A percentile compares a stretch with the other conserved stretches of the same genome.
These are phyloP conservation scores for Drosophila willistoni DNA, from an alignment of 1,140 invertebrate species.

Conservation along the genomic window DNA sequence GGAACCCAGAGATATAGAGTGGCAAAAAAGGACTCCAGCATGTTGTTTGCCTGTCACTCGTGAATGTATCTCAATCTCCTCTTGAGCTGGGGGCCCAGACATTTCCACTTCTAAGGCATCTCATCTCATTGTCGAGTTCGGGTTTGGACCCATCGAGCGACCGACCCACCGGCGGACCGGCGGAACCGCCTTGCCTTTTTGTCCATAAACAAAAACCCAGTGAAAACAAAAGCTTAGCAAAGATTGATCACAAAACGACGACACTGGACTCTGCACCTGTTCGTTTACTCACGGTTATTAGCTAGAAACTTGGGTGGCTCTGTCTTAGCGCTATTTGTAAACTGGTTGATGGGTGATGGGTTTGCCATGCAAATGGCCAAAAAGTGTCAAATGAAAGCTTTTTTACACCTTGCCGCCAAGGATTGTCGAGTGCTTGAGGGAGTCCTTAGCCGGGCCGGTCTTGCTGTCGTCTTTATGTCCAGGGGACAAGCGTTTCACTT, in stretches of 20 bases:
- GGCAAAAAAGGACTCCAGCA: constrained; percentile 10
- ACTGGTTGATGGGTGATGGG: neutral
- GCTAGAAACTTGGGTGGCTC: constrained; percentile 47
- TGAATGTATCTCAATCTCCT: constrained; percentile 66
- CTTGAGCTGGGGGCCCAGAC: constrained; percentile 15
- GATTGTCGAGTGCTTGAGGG: constrained; percentile 56
- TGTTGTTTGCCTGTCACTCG: constrained; percentile 57
- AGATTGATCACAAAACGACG: constrained; percentile 70
- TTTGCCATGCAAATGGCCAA: constrained; percentile 59
- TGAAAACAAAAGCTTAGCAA: constrained; percentile 79
- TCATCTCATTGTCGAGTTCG: constrained; percentile 35
- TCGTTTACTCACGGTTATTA: constrained; percentile 80
- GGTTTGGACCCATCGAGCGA: constrained; percentile 14
- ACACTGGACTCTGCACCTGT: constrained; percentile 61
- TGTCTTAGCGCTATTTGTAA: neutral
- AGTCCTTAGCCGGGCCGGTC: constrained; percentile 36
- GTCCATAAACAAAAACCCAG: constrained; percentile 72
- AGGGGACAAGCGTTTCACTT: constrained; percentile 26
- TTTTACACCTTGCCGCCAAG: constrained; percentile 72
- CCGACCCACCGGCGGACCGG: constrained; percentile 14
- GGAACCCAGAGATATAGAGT: neutral
- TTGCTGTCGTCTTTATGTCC: constrained; percentile 9
- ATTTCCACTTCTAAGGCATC: constrained; percentile 73
- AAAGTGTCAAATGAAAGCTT: constrained; percentile 53
- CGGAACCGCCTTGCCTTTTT: constrained; percentile 29